Evolutionary conservation across 35 echinoderm and acorn worm species (phyloP), one percentile per base, ranked within the genome.

Genomic region (Amphiura filiformis): DNA sequence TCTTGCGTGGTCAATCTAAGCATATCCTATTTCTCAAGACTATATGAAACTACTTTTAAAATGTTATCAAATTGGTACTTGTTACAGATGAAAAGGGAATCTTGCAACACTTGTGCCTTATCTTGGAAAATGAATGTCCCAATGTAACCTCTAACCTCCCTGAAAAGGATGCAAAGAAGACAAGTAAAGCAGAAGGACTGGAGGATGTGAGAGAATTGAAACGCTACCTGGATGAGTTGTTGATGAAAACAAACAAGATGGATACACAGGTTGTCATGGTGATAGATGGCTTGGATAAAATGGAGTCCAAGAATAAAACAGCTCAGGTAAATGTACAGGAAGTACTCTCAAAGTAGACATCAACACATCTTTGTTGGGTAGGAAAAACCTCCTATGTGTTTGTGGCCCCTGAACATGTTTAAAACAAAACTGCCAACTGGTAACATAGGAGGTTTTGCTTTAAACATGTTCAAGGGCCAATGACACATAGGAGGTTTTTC

Each of bases 251-350:
- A 78, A 75, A 77, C 30, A 76, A 79, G 26, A 32, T 36, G n/a
- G 39, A 78, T 26, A 75, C 49, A 23, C 77, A 79, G 36, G 78
- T 86, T 14, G 39, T 94, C 30, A 80, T 94, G 32, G 65, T 94
- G 77, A 86, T 94, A 34, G 88, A 90, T 64, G 93, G 88, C 7
- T 79, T 94, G 37, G 75, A 94, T 47, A 94, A 90, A 77, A 56
- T 94, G 44, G 84, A 94, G 30, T 64, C 52, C 13, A 83, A 47
- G 28, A 78, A 77, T 18, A 86, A 84, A 57, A 86, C 88, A 35
- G 61, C 61, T 26, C 61, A 70, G 61, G 61, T 70, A 70, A 30
- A 13, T 70, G 4, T 5, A 47, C 5, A 47, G 41, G 4, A 47
- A 17, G 41, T n/a, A n/a, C n/a, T n/a, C n/a, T n/a, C n/a, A n/a